Evolutionary conservation across 92 coral and sea anemone species (phyloP).

Genomic region (Plumapathes pennacea): DNA sequence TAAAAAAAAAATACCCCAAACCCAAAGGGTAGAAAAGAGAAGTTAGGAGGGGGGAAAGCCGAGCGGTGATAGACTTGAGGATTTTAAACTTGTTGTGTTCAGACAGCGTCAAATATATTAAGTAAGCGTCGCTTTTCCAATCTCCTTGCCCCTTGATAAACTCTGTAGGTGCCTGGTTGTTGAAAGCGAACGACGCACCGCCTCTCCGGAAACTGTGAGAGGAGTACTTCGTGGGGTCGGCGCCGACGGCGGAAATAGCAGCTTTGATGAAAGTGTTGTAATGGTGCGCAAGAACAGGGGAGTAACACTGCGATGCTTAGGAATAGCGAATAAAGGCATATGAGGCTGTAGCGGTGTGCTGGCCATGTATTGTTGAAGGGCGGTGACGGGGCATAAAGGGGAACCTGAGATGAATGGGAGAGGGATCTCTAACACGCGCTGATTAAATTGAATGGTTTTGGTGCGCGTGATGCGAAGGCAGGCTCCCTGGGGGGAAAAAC

Average conservation of each 20-base stretch:
- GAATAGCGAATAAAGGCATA: background rate
- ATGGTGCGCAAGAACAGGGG: slow-evolving; percentile 10
- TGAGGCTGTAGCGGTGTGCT: background rate
- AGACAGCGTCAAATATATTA: background rate
- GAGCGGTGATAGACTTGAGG: too few relatives aligned
- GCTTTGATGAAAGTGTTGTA: slow-evolving; percentile 29
- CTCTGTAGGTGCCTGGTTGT: background rate
- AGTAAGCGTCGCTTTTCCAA: slow-evolving; percentile 2
- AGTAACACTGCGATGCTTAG: background rate
- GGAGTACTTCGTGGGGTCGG: slow-evolving; percentile 11
- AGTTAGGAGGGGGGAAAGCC: too few relatives aligned
- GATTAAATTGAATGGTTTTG: slow-evolving; percentile 28
- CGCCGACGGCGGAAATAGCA: slow-evolving; percentile 1
- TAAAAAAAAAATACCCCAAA: too few relatives aligned
- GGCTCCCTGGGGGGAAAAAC: slow-evolving; percentile 16
- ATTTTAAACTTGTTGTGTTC: too few relatives aligned
- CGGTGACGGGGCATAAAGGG: slow-evolving; percentile 33
- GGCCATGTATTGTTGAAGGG: slow-evolving; percentile 8
- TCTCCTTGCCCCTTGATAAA: slow-evolving; percentile 5
- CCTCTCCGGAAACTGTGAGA: slow-evolving; percentile 13
- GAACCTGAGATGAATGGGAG: slow-evolving; percentile 22
- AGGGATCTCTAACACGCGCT: slow-evolving; percentile 27
- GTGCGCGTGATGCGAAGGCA: slow-evolving; percentile 12
- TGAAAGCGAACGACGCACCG: background rate
- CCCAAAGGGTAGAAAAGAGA: too few relatives aligned